A percentile compares a stretch with the other conserved stretches of the same genome.
phyloP scores from a whole-genome alignment of 2,888 invertebrate species.

The Sarcophaga rosellei region DNA sequence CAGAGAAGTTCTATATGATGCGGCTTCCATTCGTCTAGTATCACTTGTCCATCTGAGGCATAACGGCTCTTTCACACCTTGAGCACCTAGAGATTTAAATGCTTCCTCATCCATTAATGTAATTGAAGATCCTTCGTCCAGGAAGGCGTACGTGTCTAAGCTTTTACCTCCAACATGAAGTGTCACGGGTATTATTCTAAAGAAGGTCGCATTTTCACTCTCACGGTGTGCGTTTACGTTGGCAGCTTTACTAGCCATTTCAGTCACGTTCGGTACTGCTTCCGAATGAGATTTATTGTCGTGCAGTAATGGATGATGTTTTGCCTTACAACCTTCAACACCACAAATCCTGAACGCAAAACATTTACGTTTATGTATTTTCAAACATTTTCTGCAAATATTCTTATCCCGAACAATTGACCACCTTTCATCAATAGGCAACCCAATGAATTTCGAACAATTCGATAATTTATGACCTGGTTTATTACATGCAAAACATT shows the following conservation, averaged over 20 bases:
- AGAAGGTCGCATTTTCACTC: conserved; percentile 10
- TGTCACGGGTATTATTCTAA: conserved; percentile 33
- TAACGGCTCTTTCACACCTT: conserved; percentile 12
- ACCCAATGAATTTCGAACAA: background rate
- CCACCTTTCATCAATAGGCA: conserved; percentile 10
- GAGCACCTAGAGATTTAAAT: conserved; percentile 15
- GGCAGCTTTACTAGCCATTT: background rate
- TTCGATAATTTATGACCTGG: background rate
- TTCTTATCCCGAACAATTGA: background rate
- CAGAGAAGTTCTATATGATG: conserved; percentile 20
- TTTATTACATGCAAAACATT: conserved; percentile 26
- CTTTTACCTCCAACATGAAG: conserved; percentile 7
- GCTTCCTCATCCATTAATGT: conserved; percentile 1
- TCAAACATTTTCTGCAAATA: conserved; percentile 29
- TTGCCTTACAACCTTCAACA: conserved; percentile 36
- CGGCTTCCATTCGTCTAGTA: conserved; percentile 25
- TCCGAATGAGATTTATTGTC: background rate
- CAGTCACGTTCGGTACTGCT: background rate
- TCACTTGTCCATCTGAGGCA: conserved; percentile 27
- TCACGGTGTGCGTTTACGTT: conserved; percentile 34
- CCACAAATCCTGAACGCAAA: conserved; percentile 20
- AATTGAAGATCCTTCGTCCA: conserved; percentile 37
- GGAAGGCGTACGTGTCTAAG: conserved; percentile 26
- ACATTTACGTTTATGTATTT: conserved; percentile 35
- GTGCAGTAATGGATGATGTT: conserved; percentile 44